phyloP scores from a whole-genome alignment of 1,140 invertebrate species.

The Caligus rogercresseyi region DNA sequence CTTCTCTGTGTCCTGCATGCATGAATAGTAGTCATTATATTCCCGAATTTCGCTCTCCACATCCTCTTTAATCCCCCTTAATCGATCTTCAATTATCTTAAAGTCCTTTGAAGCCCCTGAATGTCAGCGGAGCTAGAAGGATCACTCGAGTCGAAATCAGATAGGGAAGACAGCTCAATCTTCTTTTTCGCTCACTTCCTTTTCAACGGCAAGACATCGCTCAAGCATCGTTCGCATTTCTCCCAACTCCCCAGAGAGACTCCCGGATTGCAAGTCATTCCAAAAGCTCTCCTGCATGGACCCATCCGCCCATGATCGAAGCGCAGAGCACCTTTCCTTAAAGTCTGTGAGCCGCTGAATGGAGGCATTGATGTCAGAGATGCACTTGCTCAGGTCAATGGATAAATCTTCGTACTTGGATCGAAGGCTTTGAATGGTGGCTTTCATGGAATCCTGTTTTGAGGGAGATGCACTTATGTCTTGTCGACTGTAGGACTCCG shows the following conservation, averaged over 20 bases:
- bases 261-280: neutral
- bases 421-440: neutral
- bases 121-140: conserved; percentile 42
- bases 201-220: neutral
- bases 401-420: neutral
- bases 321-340: neutral
- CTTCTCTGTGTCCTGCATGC: conserved; percentile 80
- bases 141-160: conserved; percentile 41
- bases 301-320: neutral
- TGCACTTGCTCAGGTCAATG: neutral
- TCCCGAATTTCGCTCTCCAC: conserved; percentile 45
- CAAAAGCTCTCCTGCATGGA: neutral
- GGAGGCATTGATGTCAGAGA: neutral
- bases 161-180: conserved; percentile 46
- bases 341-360: neutral
- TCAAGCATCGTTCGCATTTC: conserved; percentile 53
- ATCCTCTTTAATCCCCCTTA: conserved; percentile 36
- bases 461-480: neutral
- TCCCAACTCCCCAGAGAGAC: conserved; percentile 38
- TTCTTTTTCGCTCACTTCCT: neutral
- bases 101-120: conserved; percentile 46
- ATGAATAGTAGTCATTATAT: conserved; percentile 67
- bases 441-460: neutral
- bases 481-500: conserved; percentile 56
- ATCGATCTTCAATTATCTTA: conserved; percentile 40